phyloP scores from a whole-genome alignment of 2,888 invertebrate genomes.

The Drosophila tanythrix region DNA sequence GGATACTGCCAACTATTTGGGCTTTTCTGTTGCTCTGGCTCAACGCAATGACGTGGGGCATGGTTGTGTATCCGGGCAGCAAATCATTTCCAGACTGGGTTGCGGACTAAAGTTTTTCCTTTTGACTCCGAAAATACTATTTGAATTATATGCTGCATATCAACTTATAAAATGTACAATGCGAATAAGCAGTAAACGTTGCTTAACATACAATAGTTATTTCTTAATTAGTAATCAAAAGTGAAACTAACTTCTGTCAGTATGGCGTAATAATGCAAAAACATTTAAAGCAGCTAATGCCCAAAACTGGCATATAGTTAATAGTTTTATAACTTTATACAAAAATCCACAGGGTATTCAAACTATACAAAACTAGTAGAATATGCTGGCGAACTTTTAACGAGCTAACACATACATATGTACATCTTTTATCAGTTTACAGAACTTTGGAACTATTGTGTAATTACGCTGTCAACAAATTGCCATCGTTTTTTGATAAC shows the following conservation, averaged over 20 bases:
- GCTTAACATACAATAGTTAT: neutral
- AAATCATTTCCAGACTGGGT: constrained; percentile 49
- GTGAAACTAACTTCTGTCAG: neutral
- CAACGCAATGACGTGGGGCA: constrained; percentile 42
- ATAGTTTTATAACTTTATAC: no score
- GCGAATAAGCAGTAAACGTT: neutral
- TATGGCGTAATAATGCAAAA: neutral
- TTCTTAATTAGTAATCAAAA: neutral
- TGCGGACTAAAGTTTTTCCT: neutral
- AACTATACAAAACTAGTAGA: no score
- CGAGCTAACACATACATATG: no score
- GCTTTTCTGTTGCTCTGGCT: constrained; percentile 21
- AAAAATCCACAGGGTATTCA: no score
- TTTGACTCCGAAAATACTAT: neutral
- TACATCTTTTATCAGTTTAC: no score
- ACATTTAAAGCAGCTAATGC: no score
- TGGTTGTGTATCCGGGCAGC: constrained; percentile 49
- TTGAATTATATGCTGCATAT: neutral
- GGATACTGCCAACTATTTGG: constrained; percentile 56
- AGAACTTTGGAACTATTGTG: no score
- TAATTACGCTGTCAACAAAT: no score
- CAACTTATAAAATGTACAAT: neutral
- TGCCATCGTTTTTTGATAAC: no score
- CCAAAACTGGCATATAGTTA: no score
- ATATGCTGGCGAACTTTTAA: no score